Evolutionary conservation across 2,113 vertebrate genomes (phyloP).

Genomic region (Tupaia tana): DNA sequence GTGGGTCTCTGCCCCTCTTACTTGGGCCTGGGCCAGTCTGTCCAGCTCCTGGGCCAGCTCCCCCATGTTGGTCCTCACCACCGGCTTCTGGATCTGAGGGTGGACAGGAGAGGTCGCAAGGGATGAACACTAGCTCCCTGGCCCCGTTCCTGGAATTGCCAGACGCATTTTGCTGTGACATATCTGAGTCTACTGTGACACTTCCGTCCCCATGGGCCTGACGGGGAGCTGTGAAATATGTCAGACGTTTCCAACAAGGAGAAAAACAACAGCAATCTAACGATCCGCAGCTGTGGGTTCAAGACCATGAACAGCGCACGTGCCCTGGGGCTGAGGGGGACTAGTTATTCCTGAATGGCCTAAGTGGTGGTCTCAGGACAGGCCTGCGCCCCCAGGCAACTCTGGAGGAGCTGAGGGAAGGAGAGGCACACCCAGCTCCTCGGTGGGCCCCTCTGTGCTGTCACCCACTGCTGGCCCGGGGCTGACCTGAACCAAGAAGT

Average conservation of each 20-base stretch:
- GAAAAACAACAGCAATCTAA: neutral
- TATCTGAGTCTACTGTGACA: neutral
- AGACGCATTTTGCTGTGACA: too few relatives aligned
- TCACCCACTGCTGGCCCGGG: neutral
- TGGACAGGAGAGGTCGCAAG: neutral
- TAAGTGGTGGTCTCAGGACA: neutral
- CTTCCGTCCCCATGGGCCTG: neutral
- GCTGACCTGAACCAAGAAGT: constrained; percentile 84
- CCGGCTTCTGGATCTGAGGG: constrained; percentile 80
- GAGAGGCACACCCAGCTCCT: neutral
- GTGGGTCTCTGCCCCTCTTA: constrained; percentile 60
- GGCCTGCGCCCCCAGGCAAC: neutral
- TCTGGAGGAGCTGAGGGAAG: neutral
- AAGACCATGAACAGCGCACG: constrained; percentile 35
- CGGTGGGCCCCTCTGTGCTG: neutral
- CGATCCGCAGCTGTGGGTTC: neutral
- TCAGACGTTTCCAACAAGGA: neutral
- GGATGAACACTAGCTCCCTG: neutral
- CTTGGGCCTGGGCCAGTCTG: constrained; percentile 82
- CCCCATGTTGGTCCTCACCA: constrained; percentile 77
- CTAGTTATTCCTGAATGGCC: rapidly evolving
- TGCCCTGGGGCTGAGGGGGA: rapidly evolving
- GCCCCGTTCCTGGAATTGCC: neutral
- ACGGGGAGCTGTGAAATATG: neutral
- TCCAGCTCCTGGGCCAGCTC: constrained; percentile 75